phyloP scores from a whole-genome alignment of 2,113 vertebrate genomes.

The Coturnix japonica region DNA sequence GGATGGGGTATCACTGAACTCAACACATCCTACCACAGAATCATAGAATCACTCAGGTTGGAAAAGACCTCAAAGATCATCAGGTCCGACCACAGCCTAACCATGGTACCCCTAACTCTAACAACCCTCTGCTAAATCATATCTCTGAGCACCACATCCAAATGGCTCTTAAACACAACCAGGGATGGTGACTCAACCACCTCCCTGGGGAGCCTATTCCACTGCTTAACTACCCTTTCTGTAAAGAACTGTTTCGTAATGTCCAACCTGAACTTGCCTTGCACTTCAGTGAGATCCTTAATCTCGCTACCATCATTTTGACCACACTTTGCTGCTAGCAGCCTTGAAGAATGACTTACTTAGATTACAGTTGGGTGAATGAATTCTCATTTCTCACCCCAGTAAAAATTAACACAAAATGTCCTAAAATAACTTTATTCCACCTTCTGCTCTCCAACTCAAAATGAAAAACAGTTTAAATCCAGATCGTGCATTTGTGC shows the following conservation, averaged over 20 bases:
- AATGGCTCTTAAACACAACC: too few species aligned
- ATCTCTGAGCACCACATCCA: too few species aligned
- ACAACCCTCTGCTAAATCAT: too few species aligned
- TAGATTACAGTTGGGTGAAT: background rate
- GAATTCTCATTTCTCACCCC: background rate
- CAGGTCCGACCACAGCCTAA: too few species aligned
- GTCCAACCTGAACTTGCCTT: too few species aligned
- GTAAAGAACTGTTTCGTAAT: too few species aligned
- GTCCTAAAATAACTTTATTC: background rate
- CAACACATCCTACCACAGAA: background rate
- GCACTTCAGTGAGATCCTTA: background rate
- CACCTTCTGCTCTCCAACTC: background rate
- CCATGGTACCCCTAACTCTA: too few species aligned
- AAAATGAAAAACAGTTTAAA: background rate
- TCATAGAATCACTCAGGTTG: too few species aligned
- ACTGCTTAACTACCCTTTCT: too few species aligned
- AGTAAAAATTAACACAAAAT: background rate
- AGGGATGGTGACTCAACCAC: too few species aligned
- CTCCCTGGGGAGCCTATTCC: too few species aligned
- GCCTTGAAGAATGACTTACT: background rate
- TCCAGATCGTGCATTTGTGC: accelerated
- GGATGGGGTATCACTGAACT: background rate
- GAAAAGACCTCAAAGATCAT: too few species aligned
- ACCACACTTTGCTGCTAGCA: background rate
- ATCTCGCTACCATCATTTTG: background rate